Conservation (phyloP, 2,797 vertebrate species). For the Steatocranus sp. region DNA sequence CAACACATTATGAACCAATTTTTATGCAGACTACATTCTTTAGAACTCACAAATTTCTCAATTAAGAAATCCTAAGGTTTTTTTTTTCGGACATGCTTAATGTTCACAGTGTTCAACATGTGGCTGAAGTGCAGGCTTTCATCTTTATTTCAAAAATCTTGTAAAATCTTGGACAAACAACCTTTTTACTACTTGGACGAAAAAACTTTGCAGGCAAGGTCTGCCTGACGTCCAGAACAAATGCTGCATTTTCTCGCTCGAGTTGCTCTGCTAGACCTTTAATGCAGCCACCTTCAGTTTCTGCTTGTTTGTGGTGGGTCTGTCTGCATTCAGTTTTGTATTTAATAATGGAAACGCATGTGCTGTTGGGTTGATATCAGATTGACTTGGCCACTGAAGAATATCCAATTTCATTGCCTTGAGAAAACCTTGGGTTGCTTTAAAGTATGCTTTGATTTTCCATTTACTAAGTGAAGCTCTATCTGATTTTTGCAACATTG, state of each 20-base stretch:
- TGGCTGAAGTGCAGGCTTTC: neutral
- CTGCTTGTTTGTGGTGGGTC: neutral
- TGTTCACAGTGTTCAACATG: neutral
- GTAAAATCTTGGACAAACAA: neutral
- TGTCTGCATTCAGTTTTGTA: neutral
- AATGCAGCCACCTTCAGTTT: neutral
- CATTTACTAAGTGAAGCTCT: neutral
- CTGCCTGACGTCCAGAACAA: rapidly evolving
- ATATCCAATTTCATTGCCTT: neutral
- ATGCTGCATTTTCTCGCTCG: neutral
- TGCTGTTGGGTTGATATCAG: neutral
- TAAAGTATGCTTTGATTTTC: neutral
- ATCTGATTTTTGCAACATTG: neutral
- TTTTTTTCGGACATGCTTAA: neutral
- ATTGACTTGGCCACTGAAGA: neutral
- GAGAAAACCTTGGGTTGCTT: neutral
- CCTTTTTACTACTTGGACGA: neutral
- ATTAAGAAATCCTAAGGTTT: neutral
- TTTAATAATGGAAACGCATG: neutral
- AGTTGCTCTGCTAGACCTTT: neutral
- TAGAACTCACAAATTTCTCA: neutral
- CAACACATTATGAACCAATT: neutral
- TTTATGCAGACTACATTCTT: neutral
- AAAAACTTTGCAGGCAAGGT: neutral
- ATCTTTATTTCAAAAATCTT: neutral